Evolutionary conservation across 2,797 vertebrate genomes (phyloP).

Genomic region (Sebastes trivittatus): DNA sequence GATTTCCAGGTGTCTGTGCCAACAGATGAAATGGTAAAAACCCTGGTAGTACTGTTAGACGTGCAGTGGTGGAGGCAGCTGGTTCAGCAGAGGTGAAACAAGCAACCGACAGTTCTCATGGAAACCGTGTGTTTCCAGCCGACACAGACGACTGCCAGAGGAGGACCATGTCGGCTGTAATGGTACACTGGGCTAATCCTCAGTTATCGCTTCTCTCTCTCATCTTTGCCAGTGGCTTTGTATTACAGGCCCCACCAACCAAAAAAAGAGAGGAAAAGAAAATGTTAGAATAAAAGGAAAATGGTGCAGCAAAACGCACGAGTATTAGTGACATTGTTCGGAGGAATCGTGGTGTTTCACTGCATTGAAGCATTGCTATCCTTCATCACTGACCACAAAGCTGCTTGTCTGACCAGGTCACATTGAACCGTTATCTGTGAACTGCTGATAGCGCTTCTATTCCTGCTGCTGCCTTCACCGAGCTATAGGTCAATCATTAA

Average conservation of each 20-base stretch:
- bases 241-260: conserved; percentile 53
- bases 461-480: conserved; percentile 48
- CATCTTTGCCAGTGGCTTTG: conserved; percentile 56
- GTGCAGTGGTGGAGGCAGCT: background rate
- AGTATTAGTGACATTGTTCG: background rate
- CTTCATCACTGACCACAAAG: conserved; percentile 31
- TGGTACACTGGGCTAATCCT: conserved; percentile 74
- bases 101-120: conserved; percentile 63
- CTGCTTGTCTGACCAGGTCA: conserved; percentile 55
- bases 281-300: conserved; percentile 3
- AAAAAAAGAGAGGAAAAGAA: conserved; percentile 26
- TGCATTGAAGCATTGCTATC: conserved; percentile 40
- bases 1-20: background rate
- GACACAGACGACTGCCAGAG: conserved; percentile 51
- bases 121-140: conserved; percentile 65
- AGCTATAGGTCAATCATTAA: conserved; percentile 71
- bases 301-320: background rate
- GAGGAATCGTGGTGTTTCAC: background rate
- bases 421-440: conserved; percentile 63
- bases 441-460: conserved; percentile 68
- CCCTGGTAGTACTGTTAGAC: background rate
- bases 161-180: conserved; percentile 57
- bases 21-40: conserved; percentile 17
- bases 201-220: conserved; percentile 51
- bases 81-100: conserved; percentile 51